These are phyloP conservation scores for Uria lomvia DNA, from an alignment of 2,113 vertebrate genomes.

Conservation along the genomic window DNA sequence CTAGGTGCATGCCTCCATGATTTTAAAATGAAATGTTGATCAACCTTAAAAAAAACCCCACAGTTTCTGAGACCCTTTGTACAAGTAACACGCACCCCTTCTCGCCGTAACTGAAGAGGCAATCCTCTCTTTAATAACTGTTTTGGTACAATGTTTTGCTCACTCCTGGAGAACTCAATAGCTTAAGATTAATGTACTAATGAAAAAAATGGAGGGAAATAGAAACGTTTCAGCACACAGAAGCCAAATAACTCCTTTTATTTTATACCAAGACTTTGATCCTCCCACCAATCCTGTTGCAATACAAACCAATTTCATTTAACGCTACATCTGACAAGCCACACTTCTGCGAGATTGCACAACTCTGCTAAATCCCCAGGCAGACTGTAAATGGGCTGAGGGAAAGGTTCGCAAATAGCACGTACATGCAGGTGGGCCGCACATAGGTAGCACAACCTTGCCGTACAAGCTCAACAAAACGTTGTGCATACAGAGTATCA, in stretches of 20 bases:
- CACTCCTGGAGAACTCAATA: slow-evolving; percentile 49
- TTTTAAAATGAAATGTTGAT: slow-evolving; percentile 60
- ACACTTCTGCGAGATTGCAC: not conserved
- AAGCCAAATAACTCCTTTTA: not conserved
- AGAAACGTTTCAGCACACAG: not conserved
- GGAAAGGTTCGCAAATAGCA: not conserved
- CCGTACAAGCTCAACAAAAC: not conserved
- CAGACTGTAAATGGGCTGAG: not conserved
- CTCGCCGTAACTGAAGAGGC: slow-evolving; percentile 43
- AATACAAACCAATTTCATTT: slow-evolving; percentile 11
- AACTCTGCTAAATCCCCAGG: not conserved
- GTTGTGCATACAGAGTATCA: not conserved
- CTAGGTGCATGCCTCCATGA: not conserved
- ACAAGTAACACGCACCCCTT: slow-evolving; percentile 35
- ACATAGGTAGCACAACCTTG: not conserved
- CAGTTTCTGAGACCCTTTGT: slow-evolving; percentile 22
- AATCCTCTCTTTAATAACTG: slow-evolving; percentile 19
- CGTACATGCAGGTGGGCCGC: rapidly evolving
- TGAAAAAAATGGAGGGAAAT: slow-evolving; percentile 5
- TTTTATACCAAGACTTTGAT: slow-evolving; percentile 40
- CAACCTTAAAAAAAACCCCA: slow-evolving; percentile 45
- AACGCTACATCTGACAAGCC: not conserved
- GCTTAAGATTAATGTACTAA: slow-evolving; percentile 61
- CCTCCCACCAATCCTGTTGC: not conserved
- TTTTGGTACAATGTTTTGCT: slow-evolving; percentile 49